These are phyloP conservation scores for Pseudochromis fuscus DNA, from an alignment of 2,797 vertebrate species.

Conservation along the genomic window DNA sequence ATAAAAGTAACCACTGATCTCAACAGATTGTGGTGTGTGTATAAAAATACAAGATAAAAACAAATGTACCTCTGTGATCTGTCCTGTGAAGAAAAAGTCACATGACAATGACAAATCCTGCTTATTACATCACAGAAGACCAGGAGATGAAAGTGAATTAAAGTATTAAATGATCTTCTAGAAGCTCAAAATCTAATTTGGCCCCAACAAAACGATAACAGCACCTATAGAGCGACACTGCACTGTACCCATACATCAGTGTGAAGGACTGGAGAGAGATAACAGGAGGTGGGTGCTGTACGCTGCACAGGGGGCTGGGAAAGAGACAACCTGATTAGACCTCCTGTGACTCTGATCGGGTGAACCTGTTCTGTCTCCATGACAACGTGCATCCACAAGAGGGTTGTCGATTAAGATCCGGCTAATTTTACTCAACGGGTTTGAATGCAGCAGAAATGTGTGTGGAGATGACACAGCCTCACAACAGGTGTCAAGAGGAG, in stretches of 20 bases:
- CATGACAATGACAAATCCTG: background rate
- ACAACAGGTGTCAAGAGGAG: background rate
- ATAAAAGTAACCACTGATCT: background rate
- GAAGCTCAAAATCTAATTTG: background rate
- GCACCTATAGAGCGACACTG: background rate
- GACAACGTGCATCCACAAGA: conserved; percentile 53
- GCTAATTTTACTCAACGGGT: conserved; percentile 49
- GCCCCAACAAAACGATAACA: background rate
- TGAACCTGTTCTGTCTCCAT: conserved; percentile 61
- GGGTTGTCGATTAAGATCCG: conserved; percentile 41
- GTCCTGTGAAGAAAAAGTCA: background rate
- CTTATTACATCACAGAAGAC: background rate
- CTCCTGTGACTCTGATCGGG: conserved; percentile 57
- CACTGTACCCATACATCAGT: background rate
- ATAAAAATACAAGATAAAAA: background rate
- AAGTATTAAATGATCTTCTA: background rate
- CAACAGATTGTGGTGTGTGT: background rate
- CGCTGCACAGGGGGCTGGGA: conserved; percentile 33
- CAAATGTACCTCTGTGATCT: background rate
- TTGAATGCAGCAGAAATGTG: conserved; percentile 35
- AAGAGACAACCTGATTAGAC: conserved; percentile 57
- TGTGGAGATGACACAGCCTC: conserved; percentile 6
- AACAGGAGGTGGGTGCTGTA: conserved; percentile 33
- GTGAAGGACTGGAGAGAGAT: conserved; percentile 4
- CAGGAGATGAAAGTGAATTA: conserved; percentile 11